These are phyloP conservation scores for Vidua macroura DNA, from an alignment of 2,113 vertebrate genomes.

Conservation along the genomic window DNA sequence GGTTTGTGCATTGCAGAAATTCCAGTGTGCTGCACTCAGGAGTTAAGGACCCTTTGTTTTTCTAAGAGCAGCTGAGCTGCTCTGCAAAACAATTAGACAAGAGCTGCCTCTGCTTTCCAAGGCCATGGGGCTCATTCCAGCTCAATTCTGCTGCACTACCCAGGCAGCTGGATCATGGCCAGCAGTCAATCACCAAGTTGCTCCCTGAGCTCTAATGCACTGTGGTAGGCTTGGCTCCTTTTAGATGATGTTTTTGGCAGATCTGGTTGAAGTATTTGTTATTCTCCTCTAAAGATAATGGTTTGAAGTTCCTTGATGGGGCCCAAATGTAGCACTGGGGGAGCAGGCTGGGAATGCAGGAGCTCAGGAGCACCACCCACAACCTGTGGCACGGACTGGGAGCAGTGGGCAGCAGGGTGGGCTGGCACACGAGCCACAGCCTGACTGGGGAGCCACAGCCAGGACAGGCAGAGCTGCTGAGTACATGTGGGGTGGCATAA, in stretches of 20 bases:
- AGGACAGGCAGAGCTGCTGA: not conserved
- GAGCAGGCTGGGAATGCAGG: not conserved
- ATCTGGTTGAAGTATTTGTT: not conserved
- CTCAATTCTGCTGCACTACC: not conserved
- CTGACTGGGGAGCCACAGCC: not conserved
- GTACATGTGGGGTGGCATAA: accelerated
- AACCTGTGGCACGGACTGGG: not conserved
- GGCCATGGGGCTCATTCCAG: not conserved
- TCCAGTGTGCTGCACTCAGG: not conserved
- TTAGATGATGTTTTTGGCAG: not conserved
- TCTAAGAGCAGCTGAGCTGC: not conserved
- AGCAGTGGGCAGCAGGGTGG: not conserved
- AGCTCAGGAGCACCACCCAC: not conserved
- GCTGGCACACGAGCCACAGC: accelerated
- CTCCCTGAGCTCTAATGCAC: not conserved
- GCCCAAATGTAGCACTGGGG: not conserved
- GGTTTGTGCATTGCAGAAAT: conserved; percentile 5
- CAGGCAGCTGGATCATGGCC: not conserved
- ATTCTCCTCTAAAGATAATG: not conserved
- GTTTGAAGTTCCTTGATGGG: not conserved
- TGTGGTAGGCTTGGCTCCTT: conserved; percentile 42
- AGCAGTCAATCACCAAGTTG: not conserved
- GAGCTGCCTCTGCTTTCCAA: not conserved
- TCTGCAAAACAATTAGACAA: not conserved
- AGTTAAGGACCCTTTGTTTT: conserved; percentile 12